Evolutionary conservation across 2,113 vertebrate genomes (phyloP), one percentile per base, ranked within the genome.

Genomic region (Gorsachius goisagi): DNA sequence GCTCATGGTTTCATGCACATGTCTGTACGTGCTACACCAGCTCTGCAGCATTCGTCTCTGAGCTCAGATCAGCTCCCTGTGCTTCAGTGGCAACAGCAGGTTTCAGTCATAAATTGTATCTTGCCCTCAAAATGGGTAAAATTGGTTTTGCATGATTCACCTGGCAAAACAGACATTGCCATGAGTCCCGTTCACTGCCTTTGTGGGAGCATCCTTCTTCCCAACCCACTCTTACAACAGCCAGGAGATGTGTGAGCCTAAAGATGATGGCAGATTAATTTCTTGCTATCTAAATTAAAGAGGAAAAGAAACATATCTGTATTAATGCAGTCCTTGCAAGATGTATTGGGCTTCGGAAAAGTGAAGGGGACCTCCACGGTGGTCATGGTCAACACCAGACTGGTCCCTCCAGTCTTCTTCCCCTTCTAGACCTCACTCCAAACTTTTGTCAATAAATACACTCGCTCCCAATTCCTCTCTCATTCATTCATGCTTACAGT

Each of bases 151-250:
- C 35, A 8, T 4, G n/a, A 44, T 44, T 78, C 64, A 73, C 18
- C 11, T 60, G 56, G 35, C 60, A 74, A 33, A 75, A 41, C 15
- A n/a, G 37, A 50, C 9, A 8, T 6, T 44, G 49, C n/a, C 41
- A 22, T 0, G 0, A 13, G 41, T 41, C 41, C 69, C 3, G 2
- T 3, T 11, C 2, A 11, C 23, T 69, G 28, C 32, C 39, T 66
- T 62, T 6, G 11, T 0, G 1, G 49, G 20, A 78, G 5, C n/a
- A 33, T 49, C 49, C 41, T 73, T 72, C 59, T 84, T 53, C 64
- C 66, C 49, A 59, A n/a, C 30, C 53, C 32, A 30, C 27, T 37
- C 44, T 68, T 35, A n/a, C 15, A n/a, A 27, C 19, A 86, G 49
- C 53, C 55, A 59, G 44, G 35, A 33, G 37, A 72, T 81, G 33